Conservation (phyloP, 2,797 vertebrate genomes). For the Okamejei kenojei region DNA sequence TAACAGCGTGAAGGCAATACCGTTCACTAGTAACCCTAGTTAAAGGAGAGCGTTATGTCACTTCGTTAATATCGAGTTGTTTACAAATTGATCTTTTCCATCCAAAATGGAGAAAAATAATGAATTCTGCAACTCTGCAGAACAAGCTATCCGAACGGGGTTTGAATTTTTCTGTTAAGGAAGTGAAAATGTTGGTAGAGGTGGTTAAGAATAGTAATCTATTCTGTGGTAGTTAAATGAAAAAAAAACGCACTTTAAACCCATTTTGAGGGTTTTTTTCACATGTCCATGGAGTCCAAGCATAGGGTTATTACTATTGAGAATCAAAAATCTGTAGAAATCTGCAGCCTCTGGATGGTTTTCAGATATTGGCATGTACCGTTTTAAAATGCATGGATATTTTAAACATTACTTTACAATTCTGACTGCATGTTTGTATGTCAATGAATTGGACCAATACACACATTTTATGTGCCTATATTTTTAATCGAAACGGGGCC, state of each 20-base stretch:
- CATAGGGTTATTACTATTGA: background rate
- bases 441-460: no score
- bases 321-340: background rate
- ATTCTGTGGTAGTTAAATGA: background rate
- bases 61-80: background rate
- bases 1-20: background rate
- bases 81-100: background rate
- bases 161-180: background rate
- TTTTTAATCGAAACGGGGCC: background rate
- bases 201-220: background rate
- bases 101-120: background rate
- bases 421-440: background rate
- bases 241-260: no score
- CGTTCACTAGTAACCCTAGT: background rate
- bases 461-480: background rate
- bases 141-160: background rate
- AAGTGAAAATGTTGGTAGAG: background rate
- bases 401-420: background rate
- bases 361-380: background rate
- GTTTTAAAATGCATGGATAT: background rate
- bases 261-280: background rate
- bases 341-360: background rate
- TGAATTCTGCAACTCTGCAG: background rate
- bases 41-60: background rate
- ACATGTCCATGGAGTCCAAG: background rate